These are phyloP conservation scores for Mesitornis unicolor DNA, from an alignment of 2,113 vertebrate genomes.

Conservation along the genomic window DNA sequence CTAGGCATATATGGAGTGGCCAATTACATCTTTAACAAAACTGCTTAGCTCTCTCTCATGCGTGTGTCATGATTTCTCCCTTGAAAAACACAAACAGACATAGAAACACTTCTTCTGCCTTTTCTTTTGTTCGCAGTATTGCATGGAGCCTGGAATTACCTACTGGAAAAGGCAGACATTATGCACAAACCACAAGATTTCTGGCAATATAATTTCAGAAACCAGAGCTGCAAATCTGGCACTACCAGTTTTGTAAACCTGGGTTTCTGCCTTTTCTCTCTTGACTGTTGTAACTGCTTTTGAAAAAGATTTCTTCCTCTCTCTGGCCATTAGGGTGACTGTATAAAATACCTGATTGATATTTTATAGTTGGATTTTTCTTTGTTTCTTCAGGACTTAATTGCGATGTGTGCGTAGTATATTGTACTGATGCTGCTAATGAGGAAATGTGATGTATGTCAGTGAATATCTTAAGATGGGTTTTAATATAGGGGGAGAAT, in stretches of 20 bases:
- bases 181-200: not conserved
- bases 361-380: not conserved
- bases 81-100: not conserved
- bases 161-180: constrained; percentile 7
- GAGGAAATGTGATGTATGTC: not conserved
- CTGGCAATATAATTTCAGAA: not conserved
- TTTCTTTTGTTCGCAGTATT: not conserved
- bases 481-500: not conserved
- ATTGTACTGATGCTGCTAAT: not conserved
- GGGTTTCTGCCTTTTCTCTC: not conserved
- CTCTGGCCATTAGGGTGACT: not conserved
- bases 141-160: not conserved
- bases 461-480: not conserved
- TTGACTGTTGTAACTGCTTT: not conserved
- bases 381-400: not conserved
- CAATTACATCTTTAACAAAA: not conserved
- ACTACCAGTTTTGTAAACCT: not conserved
- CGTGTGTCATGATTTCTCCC: not conserved
- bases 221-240: not conserved
- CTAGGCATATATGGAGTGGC: not conserved
- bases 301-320: not conserved
- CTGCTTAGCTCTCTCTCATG: not conserved
- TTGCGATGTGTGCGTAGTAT: not conserved
- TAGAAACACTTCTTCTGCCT: not conserved
- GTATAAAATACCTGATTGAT: not conserved